Percentiles rank a stretch among this genome's conserved stretches.
phyloP scores from a whole-genome alignment of 2,888 invertebrate genomes.

The Eilema depressum region DNA sequence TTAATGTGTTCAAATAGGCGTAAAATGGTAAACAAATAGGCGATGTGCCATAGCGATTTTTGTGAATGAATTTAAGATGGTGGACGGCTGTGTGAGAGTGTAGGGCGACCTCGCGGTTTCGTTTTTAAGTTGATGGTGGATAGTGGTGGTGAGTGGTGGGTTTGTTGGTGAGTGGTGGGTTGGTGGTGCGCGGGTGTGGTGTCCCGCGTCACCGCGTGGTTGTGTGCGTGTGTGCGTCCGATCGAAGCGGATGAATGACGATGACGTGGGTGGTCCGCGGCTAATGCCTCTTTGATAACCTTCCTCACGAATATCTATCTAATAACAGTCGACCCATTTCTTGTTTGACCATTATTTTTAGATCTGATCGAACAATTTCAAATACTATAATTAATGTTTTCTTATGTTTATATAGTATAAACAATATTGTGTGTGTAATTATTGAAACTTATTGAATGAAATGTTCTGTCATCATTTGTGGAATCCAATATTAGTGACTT shows the following conservation, averaged over 20 bases:
- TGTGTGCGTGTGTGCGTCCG: slow-evolving; percentile 77
- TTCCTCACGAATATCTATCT: slow-evolving; percentile 57
- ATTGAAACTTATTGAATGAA: slow-evolving; percentile 28
- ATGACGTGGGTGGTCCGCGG: slow-evolving; percentile 76
- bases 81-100: slow-evolving; percentile 75
- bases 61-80: slow-evolving; percentile 87
- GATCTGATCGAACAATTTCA: slow-evolving; percentile 53
- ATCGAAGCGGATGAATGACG: slow-evolving; percentile 84
- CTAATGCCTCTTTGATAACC: slow-evolving; percentile 81
- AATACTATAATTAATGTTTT: neutral
- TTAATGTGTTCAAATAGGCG: slow-evolving; percentile 63
- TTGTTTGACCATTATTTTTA: slow-evolving; percentile 78
- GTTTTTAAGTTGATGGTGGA: slow-evolving; percentile 59
- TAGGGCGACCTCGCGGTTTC: slow-evolving; percentile 61
- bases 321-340: slow-evolving; percentile 48
- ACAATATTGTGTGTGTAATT: neutral
- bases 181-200: slow-evolving; percentile 57
- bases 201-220: slow-evolving; percentile 51
- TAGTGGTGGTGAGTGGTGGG: slow-evolving; percentile 32
- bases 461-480: slow-evolving; percentile 24
- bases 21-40: slow-evolving; percentile 82
- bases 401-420: neutral
- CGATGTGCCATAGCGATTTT: slow-evolving; percentile 78
- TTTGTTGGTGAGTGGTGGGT: slow-evolving; percentile 25
- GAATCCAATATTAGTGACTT: slow-evolving; percentile 19